phyloP scores from a whole-genome alignment of 2,797 vertebrate species.

The Poeciliopsis paucimaculata region DNA sequence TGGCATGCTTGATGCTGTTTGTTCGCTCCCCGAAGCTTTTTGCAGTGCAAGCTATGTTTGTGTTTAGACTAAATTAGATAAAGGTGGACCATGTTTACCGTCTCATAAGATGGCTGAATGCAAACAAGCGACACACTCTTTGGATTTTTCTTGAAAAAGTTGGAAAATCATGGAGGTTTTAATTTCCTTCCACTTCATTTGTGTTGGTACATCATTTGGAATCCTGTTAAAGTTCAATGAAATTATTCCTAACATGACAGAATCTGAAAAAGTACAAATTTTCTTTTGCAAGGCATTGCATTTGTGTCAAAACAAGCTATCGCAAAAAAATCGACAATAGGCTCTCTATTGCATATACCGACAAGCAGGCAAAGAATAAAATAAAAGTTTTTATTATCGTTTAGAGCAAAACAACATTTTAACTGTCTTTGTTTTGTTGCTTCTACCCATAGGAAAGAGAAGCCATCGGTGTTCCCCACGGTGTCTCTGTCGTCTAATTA shows the following conservation, averaged over 20 bases:
- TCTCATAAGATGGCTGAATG: not conserved
- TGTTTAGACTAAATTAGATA: not conserved
- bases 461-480: slow-evolving; percentile 52
- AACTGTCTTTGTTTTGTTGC: slow-evolving; percentile 34
- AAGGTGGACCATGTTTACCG: not conserved
- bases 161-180: not conserved
- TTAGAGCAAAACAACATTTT: slow-evolving; percentile 4
- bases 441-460: slow-evolving; percentile 38
- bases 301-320: not conserved
- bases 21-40: not conserved
- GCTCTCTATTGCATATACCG: not conserved
- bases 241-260: not conserved
- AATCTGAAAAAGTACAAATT: not conserved
- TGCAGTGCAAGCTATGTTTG: not conserved
- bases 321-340: not conserved
- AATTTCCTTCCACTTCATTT: not conserved
- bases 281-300: not conserved
- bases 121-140: not conserved
- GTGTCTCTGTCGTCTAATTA: slow-evolving; percentile 43
- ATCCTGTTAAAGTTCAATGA: not conserved
- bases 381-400: not conserved
- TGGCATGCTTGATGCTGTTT: not conserved
- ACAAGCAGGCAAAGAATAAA: not conserved
- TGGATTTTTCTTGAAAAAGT: not conserved
- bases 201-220: not conserved